Evolutionary conservation across 2,113 vertebrate species (phyloP).

Genomic region (Alces alces): DNA sequence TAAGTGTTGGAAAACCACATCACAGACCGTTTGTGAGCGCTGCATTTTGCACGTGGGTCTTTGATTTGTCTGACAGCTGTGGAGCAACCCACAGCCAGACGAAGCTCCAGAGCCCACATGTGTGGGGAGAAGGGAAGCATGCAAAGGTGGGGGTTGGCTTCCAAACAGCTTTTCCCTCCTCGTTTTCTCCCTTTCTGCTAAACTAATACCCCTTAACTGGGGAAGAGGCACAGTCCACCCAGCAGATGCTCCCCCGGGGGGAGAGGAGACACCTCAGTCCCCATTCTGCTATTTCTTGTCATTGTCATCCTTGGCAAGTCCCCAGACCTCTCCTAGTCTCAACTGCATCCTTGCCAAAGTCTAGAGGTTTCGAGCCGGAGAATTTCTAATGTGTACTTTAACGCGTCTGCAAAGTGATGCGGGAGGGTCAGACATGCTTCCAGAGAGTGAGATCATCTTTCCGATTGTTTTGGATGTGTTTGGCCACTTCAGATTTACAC

Average conservation of each 20-base stretch:
- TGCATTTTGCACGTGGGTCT: background rate
- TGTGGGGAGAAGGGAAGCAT: background rate
- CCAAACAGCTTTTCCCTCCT: background rate
- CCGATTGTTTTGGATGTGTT: background rate
- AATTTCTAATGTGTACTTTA: background rate
- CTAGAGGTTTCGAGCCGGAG: background rate
- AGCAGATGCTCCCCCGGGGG: background rate
- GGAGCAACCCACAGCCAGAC: background rate
- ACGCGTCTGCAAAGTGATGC: background rate
- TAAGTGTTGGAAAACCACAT: constrained; percentile 52
- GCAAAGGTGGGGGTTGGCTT: background rate
- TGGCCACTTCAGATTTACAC: background rate
- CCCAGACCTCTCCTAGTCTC: background rate
- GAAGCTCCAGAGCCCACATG: background rate
- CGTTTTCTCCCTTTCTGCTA: background rate
- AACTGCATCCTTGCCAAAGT: background rate
- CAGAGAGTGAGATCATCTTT: background rate
- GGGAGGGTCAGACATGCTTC: background rate
- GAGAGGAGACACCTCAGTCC: background rate
- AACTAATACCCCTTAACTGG: background rate
- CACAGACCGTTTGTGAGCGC: background rate
- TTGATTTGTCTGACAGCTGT: constrained; percentile 50
- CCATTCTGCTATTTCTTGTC: background rate
- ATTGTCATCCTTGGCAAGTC: background rate
- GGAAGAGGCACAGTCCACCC: background rate